Evolutionary conservation across 2,888 invertebrate genomes (phyloP).

Genomic region (Rhopalosiphum nymphaeae): DNA sequence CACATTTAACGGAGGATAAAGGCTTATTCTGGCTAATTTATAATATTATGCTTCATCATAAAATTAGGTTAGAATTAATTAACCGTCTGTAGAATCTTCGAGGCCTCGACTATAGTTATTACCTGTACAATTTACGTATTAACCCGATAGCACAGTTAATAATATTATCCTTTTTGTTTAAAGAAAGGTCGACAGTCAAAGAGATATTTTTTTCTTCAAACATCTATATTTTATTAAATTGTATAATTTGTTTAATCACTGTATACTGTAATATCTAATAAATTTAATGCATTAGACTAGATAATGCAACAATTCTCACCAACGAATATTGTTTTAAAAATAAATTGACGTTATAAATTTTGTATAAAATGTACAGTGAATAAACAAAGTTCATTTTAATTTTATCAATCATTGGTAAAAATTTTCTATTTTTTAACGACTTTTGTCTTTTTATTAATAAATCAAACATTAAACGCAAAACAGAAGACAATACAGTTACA

Average conservation of each 20-base stretch:
- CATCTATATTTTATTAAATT: neutral
- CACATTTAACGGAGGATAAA: constrained; percentile 15
- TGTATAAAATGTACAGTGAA: neutral
- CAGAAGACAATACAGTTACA: neutral
- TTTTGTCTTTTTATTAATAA: neutral
- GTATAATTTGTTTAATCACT: neutral
- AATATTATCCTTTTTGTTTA: neutral
- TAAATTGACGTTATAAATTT: neutral
- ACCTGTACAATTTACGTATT: neutral
- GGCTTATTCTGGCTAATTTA: neutral
- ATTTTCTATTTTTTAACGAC: neutral
- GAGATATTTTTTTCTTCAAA: neutral
- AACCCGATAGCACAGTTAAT: neutral
- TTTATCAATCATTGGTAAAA: neutral
- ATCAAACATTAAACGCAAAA: neutral
- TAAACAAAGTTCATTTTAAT: neutral
- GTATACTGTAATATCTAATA: neutral
- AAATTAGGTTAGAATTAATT: constrained; percentile 41
- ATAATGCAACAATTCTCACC: neutral
- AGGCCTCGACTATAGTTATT: neutral
- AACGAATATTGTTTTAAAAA: neutral
- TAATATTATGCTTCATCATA: neutral
- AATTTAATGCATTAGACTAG: neutral
- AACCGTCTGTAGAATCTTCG: neutral
- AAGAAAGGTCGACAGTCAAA: neutral